phyloP scores from a whole-genome alignment of 2,113 vertebrate genomes.

The Zosterops borbonicus region DNA sequence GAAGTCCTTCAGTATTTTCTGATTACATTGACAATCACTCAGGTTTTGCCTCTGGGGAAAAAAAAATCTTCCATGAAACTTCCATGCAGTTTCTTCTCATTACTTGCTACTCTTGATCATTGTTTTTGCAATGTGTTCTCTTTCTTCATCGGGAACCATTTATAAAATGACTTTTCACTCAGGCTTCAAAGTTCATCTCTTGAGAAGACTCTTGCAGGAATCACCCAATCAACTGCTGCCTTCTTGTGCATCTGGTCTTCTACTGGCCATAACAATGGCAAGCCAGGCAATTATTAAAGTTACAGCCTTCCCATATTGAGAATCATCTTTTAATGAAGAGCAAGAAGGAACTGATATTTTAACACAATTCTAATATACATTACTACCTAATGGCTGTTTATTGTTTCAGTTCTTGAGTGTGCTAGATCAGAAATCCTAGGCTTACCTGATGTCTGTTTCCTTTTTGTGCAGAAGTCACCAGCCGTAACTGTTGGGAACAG shows the following conservation, averaged over 20 bases:
- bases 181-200: not conserved
- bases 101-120: not conserved
- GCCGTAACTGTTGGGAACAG: not conserved
- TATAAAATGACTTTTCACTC: not conserved
- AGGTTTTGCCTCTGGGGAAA: not conserved
- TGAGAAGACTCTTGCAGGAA: not conserved
- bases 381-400: not conserved
- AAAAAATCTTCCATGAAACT: not conserved
- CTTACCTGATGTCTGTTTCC: not conserved
- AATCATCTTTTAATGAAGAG: not conserved
- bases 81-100: not conserved
- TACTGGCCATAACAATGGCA: not conserved
- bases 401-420: not conserved
- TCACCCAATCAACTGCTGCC: not conserved
- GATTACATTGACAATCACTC: not conserved
- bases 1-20: not conserved
- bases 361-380: not conserved
- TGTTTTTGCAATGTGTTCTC: not conserved
- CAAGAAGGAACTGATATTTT: not conserved
- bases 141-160: not conserved
- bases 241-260: not conserved
- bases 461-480: not conserved
- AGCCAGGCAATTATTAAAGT: not conserved
- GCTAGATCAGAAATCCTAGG: not conserved
- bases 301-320: not conserved